These are phyloP conservation scores for Pluvialis apricaria DNA, from an alignment of 2,113 vertebrate species.

Conservation along the genomic window DNA sequence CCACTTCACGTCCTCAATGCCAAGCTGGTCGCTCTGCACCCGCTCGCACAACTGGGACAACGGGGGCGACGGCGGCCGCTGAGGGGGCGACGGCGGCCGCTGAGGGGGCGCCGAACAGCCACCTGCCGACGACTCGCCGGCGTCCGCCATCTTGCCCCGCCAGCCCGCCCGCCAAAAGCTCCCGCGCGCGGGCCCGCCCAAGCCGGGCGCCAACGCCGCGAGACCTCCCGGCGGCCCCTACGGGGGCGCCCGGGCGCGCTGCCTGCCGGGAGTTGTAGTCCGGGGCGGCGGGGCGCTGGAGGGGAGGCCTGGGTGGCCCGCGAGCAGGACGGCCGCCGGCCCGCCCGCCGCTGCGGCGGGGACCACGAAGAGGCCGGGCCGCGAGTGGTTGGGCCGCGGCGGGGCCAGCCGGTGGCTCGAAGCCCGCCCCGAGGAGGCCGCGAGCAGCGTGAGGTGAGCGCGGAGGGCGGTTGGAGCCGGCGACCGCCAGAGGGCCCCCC, in stretches of 20 bases:
- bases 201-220: rapidly evolving
- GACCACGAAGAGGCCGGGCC: no score
- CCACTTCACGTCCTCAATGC: rapidly evolving
- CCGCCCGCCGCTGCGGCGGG: background rate
- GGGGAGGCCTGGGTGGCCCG: no score
- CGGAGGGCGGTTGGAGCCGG: rapidly evolving
- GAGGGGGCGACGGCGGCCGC: rapidly evolving
- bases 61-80: rapidly evolving
- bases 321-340: no score
- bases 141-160: background rate
- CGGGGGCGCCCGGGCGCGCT: background rate
- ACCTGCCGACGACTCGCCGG: rapidly evolving
- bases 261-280: background rate
- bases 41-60: rapidly evolving
- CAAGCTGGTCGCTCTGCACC: background rate
- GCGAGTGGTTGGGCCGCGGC: background rate
- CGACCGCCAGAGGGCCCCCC: rapidly evolving
- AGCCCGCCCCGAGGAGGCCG: background rate
- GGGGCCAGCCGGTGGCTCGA: no score
- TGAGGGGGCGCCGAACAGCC: rapidly evolving
- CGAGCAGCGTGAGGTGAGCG: background rate
- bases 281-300: background rate
- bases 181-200: background rate
- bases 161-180: background rate
- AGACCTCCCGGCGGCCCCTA: rapidly evolving